phyloP scores from a whole-genome alignment of 2,888 invertebrate species.

The Andrena camellia region DNA sequence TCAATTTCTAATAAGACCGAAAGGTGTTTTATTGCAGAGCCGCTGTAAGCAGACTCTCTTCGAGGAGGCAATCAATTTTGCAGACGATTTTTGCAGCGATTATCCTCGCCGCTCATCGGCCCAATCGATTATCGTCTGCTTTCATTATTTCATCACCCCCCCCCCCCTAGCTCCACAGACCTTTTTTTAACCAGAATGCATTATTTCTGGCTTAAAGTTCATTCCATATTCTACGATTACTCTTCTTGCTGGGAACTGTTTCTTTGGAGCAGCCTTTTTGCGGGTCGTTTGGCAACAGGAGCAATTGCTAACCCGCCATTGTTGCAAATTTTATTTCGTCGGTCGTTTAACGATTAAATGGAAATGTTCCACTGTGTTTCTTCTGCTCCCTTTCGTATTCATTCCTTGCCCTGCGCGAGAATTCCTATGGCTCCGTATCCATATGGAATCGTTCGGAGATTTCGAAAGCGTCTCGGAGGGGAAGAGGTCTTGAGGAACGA shows the following conservation, averaged over 20 bases:
- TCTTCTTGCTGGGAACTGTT: background rate
- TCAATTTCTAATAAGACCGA: background rate
- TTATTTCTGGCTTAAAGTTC: background rate
- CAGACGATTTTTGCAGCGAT: background rate
- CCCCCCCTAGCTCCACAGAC: background rate
- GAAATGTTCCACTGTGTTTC: background rate
- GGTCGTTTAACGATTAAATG: constrained; percentile 3
- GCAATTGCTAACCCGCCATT: too few relatives aligned
- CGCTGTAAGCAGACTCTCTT: background rate
- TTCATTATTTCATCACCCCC: background rate
- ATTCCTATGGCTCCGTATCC: background rate
- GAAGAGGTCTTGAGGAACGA: background rate
- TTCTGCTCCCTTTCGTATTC: background rate
- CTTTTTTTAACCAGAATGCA: background rate
- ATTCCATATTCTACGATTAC: background rate
- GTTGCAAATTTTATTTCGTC: background rate
- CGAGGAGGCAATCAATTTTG: background rate
- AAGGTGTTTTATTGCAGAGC: background rate
- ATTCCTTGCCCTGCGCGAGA: background rate
- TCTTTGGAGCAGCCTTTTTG: background rate
- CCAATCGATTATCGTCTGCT: constrained; percentile 1
- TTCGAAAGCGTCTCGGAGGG: constrained; percentile 1
- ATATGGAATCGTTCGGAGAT: background rate
- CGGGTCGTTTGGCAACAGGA: background rate
- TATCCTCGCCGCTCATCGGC: background rate